Base-by-base conservation (phyloP, 2,888 invertebrate genomes). In the Limnephilus auricula region DNA sequence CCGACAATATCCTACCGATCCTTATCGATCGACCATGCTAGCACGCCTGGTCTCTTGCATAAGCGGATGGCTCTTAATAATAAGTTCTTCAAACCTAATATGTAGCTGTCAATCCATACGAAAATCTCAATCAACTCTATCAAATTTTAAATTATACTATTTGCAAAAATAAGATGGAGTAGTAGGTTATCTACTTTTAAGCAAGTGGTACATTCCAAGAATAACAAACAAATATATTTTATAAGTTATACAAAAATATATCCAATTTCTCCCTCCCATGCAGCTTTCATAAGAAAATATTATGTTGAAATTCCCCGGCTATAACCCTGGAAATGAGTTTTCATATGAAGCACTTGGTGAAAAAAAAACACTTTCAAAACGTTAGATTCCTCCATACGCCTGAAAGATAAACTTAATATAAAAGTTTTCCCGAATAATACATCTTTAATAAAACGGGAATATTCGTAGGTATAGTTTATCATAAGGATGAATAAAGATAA, bases 401-500 rank as follows among this genome's bases (percentile, higher is more conserved):
- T 25, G 31, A 50, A 50, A 86, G 50, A 86, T 30, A 86, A 86
- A 86, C 30, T 86, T 65, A 86, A 86, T 86, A 86, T 86, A 86
- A 86, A 85, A 86, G 32, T 86, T 86, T 50, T 18, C 65, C 32
- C 86, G 32, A 86, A 86, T 50, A 86, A 86, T 86, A 65, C 30
- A 31, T 86, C 50, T 65, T 86, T 86, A 86, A 86, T 86, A 86
- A 86, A 86, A 86, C 30, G 86, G 25, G 32, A 65, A 86, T 86
- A 30, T 86, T 25, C 65, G 45, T 86, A 65, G 65, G 65, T 65
- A 86, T 65, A 86, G 86, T 86, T 86, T 86, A 34, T 86, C 86
- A 86, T 86, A 86, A 86, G 86, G 18, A 86, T 86, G 86, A 85
- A 86, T 45, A 86, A 86, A 86, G 86, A 86, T 31, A 86, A 65